Evolutionary conservation across 2,113 vertebrate genomes (phyloP), one percentile per base, ranked within the genome.

Genomic region (Poecilia latipinna): DNA sequence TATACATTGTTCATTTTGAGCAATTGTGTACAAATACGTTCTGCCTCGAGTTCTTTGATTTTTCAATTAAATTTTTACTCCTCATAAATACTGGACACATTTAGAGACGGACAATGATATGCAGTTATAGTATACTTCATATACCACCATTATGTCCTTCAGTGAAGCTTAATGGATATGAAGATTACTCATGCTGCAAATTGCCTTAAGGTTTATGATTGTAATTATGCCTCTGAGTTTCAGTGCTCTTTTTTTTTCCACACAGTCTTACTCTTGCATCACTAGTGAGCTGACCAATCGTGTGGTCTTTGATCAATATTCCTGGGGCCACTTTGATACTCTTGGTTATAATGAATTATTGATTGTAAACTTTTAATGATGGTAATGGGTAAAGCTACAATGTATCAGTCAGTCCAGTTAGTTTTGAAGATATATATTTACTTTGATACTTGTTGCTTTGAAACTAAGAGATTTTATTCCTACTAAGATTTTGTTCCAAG

Each of bases 311-410:
- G n/a, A 79, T 90, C 87, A 81, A 86, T 86, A 76, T 61, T 60
- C 28, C 61, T 68, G 60, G 33, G 48, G 42, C 31, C 70, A 79
- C 63, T 84, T 86, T 84, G 22, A 77, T 44, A 44, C 82, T 84
- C 64, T 61, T 60, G 54, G 35, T 48, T 48, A 74, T 31, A 79
- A 80, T 79, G 1, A 74, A 75, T 84, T 76, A 85, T 87, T 74
- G 70, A 86, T 86, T 76, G 70, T 84, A 61, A 78, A 73, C 65
- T 66, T 88, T 65, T 51, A 83, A 69, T 77, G 63, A 29, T 42
- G 8, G 67, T 70, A 75, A 90, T 75, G 17, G 48, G 48, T 22
- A 32, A 79, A 80, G 57, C 48, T n/a, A 6, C 67, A 12, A 28
- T 73, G 12, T 68, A 65, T 80, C 63, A 65, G 65, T 77, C 73